Evolutionary conservation across 2,113 vertebrate genomes (phyloP).

Genomic region (Vanacampus margaritifer): DNA sequence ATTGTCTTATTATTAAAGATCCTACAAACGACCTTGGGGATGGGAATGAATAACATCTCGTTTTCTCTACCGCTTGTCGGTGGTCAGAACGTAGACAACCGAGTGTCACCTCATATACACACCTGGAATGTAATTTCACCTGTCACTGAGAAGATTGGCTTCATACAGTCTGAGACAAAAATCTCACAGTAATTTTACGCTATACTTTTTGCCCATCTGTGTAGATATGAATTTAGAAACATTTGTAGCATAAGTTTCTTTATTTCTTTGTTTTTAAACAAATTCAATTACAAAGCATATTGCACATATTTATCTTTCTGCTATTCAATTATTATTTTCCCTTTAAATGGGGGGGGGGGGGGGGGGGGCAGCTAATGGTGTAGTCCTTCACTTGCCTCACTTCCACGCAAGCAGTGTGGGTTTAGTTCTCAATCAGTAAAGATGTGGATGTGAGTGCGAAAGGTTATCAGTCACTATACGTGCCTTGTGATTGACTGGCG

Average conservation of each 20-base stretch:
- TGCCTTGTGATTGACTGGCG: background rate
- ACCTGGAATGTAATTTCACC: constrained; percentile 1
- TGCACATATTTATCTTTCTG: background rate
- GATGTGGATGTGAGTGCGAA: background rate
- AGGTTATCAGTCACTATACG: background rate
- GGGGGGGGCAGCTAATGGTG: no score
- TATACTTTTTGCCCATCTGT: no score
- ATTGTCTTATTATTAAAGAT: constrained; percentile 28
- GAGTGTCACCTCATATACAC: constrained; percentile 4
- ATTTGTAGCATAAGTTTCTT: background rate
- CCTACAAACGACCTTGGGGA: constrained; percentile 3
- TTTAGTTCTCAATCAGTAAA: background rate
- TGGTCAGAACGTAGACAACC: constrained; percentile 4
- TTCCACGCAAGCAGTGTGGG: background rate
- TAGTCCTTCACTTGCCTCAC: background rate
- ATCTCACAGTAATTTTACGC: background rate
- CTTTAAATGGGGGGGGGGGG: no score
- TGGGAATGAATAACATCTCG: background rate
- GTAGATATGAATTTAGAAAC: no score
- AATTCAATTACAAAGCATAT: background rate
- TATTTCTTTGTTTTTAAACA: background rate
- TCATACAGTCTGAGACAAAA: background rate
- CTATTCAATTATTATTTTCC: background rate
- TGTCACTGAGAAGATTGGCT: constrained; percentile 8
- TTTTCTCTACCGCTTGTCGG: background rate